A percentile compares a stretch with the other conserved stretches of the same genome.
Evolutionary conservation across 2,113 vertebrate genomes (phyloP).

Genomic region (Gobius niger): DNA sequence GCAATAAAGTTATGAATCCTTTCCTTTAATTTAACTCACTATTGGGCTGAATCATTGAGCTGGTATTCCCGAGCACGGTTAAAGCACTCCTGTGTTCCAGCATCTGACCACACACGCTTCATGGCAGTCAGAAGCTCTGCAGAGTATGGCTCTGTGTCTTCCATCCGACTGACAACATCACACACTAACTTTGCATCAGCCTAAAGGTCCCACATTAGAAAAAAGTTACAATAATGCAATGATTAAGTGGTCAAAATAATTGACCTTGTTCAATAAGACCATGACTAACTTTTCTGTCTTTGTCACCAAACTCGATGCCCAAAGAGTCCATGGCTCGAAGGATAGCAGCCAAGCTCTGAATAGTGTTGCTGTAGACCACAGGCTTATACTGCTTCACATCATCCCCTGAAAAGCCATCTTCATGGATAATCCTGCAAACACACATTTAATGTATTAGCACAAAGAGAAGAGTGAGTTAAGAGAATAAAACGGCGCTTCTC

Average conservation of each 20-base stretch:
- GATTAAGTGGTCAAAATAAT: neutral
- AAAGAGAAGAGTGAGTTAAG: conserved; percentile 26
- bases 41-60: conserved; percentile 96
- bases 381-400: conserved; percentile 99
- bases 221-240: neutral
- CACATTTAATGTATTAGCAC: conserved; percentile 43
- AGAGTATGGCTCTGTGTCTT: conserved; percentile 97
- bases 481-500: conserved; percentile 32
- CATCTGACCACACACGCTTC: conserved; percentile 91
- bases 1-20: neutral
- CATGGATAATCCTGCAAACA: conserved; percentile 92
- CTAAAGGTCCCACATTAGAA: conserved; percentile 65
- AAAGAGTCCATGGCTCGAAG: conserved; percentile 96
- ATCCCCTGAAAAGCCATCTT: conserved; percentile 98
- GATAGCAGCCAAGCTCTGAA: conserved; percentile 95
- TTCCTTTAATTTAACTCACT: conserved; percentile 80
- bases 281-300: conserved; percentile 88
- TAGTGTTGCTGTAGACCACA: conserved; percentile 99
- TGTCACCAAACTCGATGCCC: conserved; percentile 93
- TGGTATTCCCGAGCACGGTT: conserved; percentile 95
- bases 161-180: conserved; percentile 96
- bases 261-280: neutral
- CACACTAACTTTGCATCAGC: conserved; percentile 97
- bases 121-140: conserved; percentile 92
- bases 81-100: conserved; percentile 95